Evolutionary conservation across 1,140 invertebrate genomes (phyloP).

Genomic region (Drosophila bocki): DNA sequence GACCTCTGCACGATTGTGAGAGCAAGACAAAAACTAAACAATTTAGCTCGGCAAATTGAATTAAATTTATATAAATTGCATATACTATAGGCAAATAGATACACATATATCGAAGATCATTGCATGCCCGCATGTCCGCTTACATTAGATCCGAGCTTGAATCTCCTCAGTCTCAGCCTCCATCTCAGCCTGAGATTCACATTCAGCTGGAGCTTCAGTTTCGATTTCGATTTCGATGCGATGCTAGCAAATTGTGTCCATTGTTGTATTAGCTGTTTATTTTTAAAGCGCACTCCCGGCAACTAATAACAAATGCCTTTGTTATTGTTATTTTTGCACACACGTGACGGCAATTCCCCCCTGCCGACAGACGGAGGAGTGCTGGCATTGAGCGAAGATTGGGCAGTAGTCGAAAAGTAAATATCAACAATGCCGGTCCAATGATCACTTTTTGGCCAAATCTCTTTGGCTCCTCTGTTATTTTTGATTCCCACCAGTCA

Average conservation of each 20-base stretch:
- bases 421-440: conserved; percentile 50
- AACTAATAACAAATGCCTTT: conserved; percentile 61
- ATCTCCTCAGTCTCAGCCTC: conserved; percentile 15
- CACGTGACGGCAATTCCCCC: conserved; percentile 35
- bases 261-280: conserved; percentile 79
- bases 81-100: conserved; percentile 54
- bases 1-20: conserved; percentile 72
- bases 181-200: background rate
- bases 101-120: conserved; percentile 58
- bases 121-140: conserved; percentile 76
- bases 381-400: conserved; percentile 68
- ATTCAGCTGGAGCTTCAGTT: conserved; percentile 6
- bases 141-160: conserved; percentile 69
- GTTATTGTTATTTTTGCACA: conserved; percentile 58
- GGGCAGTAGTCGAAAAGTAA: conserved; percentile 60
- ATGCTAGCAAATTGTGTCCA: conserved; percentile 71
- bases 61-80: conserved; percentile 83
- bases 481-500: conserved; percentile 56
- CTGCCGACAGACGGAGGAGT: conserved; percentile 10
- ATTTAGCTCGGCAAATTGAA: conserved; percentile 80
- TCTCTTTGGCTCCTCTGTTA: conserved; percentile 15
- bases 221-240: conserved; percentile 35
- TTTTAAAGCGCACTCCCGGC: conserved; percentile 72
- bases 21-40: conserved; percentile 50
- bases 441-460: conserved; percentile 43